These are phyloP conservation scores for Remorina albescens DNA, from an alignment of 2,797 vertebrate genomes.

Conservation along the genomic window DNA sequence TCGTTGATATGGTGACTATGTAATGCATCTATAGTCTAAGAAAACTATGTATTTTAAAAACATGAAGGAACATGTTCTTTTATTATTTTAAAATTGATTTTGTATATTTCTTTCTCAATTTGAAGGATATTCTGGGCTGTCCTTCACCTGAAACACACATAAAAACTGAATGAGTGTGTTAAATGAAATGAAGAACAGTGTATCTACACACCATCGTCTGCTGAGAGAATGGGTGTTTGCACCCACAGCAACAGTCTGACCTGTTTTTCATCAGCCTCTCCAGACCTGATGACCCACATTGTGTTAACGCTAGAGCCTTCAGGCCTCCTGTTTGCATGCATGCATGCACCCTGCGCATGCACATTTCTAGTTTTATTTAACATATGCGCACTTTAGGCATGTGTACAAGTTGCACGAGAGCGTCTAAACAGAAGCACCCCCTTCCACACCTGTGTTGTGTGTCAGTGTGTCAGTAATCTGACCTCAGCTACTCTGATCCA, in stretches of 20 bases:
- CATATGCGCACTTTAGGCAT: too few species aligned
- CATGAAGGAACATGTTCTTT: background rate
- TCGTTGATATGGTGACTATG: background rate
- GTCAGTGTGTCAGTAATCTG: conserved; percentile 39
- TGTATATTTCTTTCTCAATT: too few species aligned
- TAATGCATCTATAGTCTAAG: background rate
- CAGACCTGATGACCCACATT: conserved; percentile 56
- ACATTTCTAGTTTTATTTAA: background rate
- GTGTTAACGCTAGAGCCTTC: conserved; percentile 5
- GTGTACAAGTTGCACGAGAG: background rate
- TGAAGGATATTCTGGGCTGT: background rate
- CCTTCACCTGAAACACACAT: background rate
- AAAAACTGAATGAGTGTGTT: too few species aligned
- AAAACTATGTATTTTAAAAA: too few species aligned
- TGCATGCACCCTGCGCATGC: background rate
- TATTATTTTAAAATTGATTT: background rate
- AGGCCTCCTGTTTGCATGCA: conserved; percentile 18
- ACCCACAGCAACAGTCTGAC: conserved; percentile 21
- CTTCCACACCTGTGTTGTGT: conserved; percentile 30
- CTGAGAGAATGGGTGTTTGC: background rate
- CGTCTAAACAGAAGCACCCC: background rate
- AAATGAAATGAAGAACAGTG: too few species aligned
- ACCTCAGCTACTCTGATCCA: conserved; percentile 7
- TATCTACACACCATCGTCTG: background rate
- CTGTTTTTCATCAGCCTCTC: conserved; percentile 16